phyloP scores from a whole-genome alignment of 1,140 invertebrate species.

The Ganaspis sp. region DNA sequence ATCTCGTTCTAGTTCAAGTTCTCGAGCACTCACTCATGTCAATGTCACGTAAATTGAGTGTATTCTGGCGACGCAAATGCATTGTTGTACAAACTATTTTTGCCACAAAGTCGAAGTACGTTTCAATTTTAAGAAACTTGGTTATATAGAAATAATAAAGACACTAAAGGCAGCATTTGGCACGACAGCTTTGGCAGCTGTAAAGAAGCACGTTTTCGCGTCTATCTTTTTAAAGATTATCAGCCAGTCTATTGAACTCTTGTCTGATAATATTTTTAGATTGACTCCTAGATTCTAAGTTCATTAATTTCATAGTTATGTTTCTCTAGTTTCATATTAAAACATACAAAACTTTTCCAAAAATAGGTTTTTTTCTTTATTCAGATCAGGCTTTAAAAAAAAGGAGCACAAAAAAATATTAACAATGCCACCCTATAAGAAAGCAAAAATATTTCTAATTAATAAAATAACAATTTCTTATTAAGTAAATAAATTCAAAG shows the following conservation, averaged over 20 bases:
- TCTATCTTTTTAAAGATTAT: neutral
- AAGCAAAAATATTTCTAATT: too few species aligned
- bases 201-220: neutral
- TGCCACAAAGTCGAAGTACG: neutral
- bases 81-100: neutral
- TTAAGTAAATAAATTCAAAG: too few species aligned
- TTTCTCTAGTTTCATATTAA: too few species aligned
- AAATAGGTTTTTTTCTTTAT: too few species aligned
- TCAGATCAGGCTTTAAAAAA: too few species aligned
- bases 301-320: neutral
- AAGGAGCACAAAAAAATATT: too few species aligned
- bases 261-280: neutral
- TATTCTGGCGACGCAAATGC: neutral
- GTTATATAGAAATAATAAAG: neutral
- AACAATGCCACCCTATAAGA: too few species aligned
- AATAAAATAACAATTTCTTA: too few species aligned
- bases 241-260: neutral
- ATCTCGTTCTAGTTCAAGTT: neutral
- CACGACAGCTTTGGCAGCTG: neutral
- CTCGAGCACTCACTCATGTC: neutral
- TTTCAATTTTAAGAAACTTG: neutral
- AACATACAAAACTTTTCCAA: too few species aligned
- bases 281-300: neutral
- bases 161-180: neutral
- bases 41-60: neutral